Base-by-base conservation (phyloP, 2,113 vertebrate species). In the Phasianus colchicus region DNA sequence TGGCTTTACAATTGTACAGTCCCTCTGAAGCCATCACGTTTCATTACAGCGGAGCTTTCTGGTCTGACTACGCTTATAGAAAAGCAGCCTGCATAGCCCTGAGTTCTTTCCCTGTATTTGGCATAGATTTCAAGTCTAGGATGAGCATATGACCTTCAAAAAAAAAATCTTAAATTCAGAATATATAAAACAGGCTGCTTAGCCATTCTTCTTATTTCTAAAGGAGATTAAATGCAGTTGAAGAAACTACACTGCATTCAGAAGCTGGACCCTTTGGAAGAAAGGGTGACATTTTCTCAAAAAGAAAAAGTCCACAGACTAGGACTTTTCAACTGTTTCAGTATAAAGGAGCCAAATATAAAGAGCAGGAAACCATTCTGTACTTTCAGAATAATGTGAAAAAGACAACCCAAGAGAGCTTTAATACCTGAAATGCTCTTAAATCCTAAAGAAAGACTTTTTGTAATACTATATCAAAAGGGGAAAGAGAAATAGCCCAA, bases 271-370 rank as follows among this genome's bases (percentile, higher is more conserved):
- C 89, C 94, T 96, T 93, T 91, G 85, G 93, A 97, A 95, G 92
- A 96, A 97, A 95, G 92, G 67, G 93, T 87, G 93, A 96, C 96
- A 95, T 96, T 96, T 95, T 75, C 94, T 95, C 93, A 92, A 81
- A 95, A 92, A 95, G 93, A 94, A 87, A 94, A 95, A 93, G 95
- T 95, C 95, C 75, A 80, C 87, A 96, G 89, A 91, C 92, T 95
- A 91, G 93, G 91, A 96, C 95, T 97, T 97, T 97, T 97, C 95
- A 97, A 95, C 95, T 90, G 87, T 96, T 95, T 96, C 94, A 89
- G 77, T 94, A 97, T 93, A 96, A 97, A 97, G 95, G 96, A 93
- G 75, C 81, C 92, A 97, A 95, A 94, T 96, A 96, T 96, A 97
- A 95, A 97, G 94, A 96, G 89, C 88, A 95, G 95, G 93, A 96